Evolutionary conservation across 2,888 invertebrate species (phyloP).

Genomic region (Exocentrus adspersus): DNA sequence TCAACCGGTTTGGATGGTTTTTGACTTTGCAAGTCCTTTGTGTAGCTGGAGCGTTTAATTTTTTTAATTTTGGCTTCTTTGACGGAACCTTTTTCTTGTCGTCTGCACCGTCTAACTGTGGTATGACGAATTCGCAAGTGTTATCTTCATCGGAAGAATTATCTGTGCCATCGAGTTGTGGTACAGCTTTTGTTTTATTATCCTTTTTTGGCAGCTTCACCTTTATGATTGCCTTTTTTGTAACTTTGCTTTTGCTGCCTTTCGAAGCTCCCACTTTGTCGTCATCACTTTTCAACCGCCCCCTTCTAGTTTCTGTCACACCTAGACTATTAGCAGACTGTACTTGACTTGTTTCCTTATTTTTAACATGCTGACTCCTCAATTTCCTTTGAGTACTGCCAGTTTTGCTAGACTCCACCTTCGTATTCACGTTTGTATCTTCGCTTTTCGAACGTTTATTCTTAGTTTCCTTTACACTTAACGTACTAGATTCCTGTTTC

Average conservation of each 20-base stretch:
- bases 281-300: neutral
- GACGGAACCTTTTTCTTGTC: conserved; percentile 32
- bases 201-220: conserved; percentile 19
- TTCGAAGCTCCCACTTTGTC: neutral
- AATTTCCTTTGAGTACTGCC: neutral
- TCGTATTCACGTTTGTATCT: neutral
- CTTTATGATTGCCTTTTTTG: conserved; percentile 28
- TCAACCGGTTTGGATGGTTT: conserved; percentile 44
- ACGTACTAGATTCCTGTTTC: neutral
- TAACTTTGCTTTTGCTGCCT: too few species aligned
- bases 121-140: conserved; percentile 19
- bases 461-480: neutral
- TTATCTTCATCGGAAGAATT: conserved; percentile 34
- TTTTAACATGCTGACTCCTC: conserved; percentile 10
- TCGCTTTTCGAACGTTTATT: neutral
- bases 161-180: conserved; percentile 51
- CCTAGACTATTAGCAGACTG: neutral
- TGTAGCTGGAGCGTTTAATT: conserved; percentile 39
- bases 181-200: conserved; percentile 28
- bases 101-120: conserved; percentile 47
- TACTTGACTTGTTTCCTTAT: neutral
- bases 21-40: conserved; percentile 36
- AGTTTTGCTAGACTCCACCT: neutral
- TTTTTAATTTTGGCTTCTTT: conserved; percentile 53
- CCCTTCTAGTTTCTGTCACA: conserved; percentile 8